Evolutionary conservation across 2,888 invertebrate species (phyloP), one percentile per base, ranked within the genome.

Genomic region (Drosophila formosana): DNA sequence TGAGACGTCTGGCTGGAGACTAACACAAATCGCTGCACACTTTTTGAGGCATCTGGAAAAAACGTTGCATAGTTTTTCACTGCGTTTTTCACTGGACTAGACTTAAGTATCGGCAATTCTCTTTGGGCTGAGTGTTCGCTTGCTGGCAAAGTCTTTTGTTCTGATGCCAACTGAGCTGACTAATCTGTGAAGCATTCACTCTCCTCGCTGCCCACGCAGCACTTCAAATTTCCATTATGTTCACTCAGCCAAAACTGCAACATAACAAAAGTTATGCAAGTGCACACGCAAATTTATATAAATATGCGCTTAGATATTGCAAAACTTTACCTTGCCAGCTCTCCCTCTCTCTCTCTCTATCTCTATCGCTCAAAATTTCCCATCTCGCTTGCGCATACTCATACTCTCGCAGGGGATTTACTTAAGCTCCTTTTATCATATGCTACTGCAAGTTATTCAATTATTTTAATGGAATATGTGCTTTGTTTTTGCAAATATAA

Each of bases 381-480:
- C 13, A n/a, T 47, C 18, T 13, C 28, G 4, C 4, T 47, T 7
- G 8, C 47, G 18, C 39, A 13, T 7, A 18, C 18, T 13, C 39
- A 37, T 37, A 18, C 39, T 34, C 26, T 32, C 11, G 18, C n/a
- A n/a, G 57, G 58, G 80, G 79, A 87, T 89, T 87, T 75, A 72
- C 88, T 85, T 88, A 78, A 89, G 85, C 89, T 74, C 68, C 71
- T 70, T 57, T 57, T 73, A 67, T 63, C 66, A 72, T 76, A 66
- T 75, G 74, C 75, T 78, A 70, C 72, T 76, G 71, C 67, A 89
- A 89, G 75, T 85, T 85, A 89, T 89, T 88, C 83, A 89, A 88
- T 85, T 89, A 88, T 82, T 87, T 82, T 87, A 88, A 89, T 88
- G 75, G 83, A 81, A 85, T 78, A 77, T 72, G 41, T 62, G 62